A percentile compares a stretch with the other conserved stretches of the same genome.
These are phyloP conservation scores for Drosophila ambigua DNA, from an alignment of 1,140 invertebrate genomes.

Conservation along the genomic window DNA sequence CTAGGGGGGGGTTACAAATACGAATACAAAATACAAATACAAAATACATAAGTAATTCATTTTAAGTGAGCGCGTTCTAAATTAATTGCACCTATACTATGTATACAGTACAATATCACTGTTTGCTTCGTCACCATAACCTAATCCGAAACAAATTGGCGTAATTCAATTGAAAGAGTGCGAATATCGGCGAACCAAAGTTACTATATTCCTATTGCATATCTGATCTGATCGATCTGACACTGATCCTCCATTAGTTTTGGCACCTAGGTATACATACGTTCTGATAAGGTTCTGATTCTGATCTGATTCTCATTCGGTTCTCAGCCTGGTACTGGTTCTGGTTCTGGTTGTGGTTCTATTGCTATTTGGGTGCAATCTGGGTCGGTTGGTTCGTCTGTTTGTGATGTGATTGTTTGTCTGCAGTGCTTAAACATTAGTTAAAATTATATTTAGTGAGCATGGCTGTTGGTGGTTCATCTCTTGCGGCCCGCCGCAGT, in stretches of 20 bases:
- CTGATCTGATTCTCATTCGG: constrained; percentile 29
- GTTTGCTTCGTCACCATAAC: constrained; percentile 83
- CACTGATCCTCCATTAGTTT: constrained; percentile 37
- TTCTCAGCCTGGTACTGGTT: constrained; percentile 28
- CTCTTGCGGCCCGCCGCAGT: constrained; percentile 89
- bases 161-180: constrained; percentile 72
- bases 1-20: constrained; percentile 35
- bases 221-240: no score
- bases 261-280: constrained; percentile 53
- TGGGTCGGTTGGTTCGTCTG: constrained; percentile 57
- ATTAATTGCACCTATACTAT: constrained; percentile 84
- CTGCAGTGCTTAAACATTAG: constrained; percentile 82
- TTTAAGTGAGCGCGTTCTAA: constrained; percentile 82
- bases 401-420: constrained; percentile 73
- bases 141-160: constrained; percentile 77
- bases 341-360: constrained; percentile 24
- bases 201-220: constrained; percentile 35
- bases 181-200: constrained; percentile 53
- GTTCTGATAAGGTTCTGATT: constrained; percentile 21
- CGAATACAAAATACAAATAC: constrained; percentile 40
- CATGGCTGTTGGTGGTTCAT: constrained; percentile 84
- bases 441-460: constrained; percentile 83
- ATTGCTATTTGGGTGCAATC: constrained; percentile 64
- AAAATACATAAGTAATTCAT: constrained; percentile 56
- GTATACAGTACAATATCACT: constrained; percentile 84